Evolutionary conservation across 2,113 vertebrate species (phyloP), one percentile per base, ranked within the genome.

Genomic region (Scalopus aquaticus): DNA sequence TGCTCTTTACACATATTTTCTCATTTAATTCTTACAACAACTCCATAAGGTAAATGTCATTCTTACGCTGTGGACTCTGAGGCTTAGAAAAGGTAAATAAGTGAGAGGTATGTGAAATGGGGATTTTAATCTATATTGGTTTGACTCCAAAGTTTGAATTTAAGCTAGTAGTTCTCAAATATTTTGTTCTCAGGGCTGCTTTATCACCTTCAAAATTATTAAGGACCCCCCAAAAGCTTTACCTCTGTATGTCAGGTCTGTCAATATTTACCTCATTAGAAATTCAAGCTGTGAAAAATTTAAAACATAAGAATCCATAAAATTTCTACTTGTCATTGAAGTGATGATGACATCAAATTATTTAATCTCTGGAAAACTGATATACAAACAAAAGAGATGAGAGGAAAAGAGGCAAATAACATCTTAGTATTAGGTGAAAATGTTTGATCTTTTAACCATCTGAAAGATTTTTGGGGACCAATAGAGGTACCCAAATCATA

Each of bases 21-120:
- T 70, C 74, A 51, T 60, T 87, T 79, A 78, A 74, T 76, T 1
- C 32, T 82, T 78, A 91, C 44, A 91, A 88, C 20, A 80, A 67
- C 32, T 65, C 35, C 58, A 46, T 28, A 12, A 95, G 7, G 26
- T 44, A 82, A 76, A 72, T n/a, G 32, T 70, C 19, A 58, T 1
- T 37, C 30, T 88, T 54, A 49, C 46, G 44, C 30, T 60, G 35
- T 60, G 64, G 39, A 88, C 30, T 30, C 3, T n/a, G 42, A 46
- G 58, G 22, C 64, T 85, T 86, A 95, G 51, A 30, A 78, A 97
- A 85, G 17, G 19, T 82, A 70, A 95, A 90, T 91, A 86, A 87
- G 60, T 49, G 46, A 86, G 12, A 78, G 78, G 42, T 90, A 39
- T 85, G 15, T 76, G 32, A 81, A 93, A 73, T 82, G 70, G 37